Evolutionary conservation across 1,140 invertebrate species (phyloP), one percentile per base, ranked within the genome.

Genomic region (Formica exsecta): DNA sequence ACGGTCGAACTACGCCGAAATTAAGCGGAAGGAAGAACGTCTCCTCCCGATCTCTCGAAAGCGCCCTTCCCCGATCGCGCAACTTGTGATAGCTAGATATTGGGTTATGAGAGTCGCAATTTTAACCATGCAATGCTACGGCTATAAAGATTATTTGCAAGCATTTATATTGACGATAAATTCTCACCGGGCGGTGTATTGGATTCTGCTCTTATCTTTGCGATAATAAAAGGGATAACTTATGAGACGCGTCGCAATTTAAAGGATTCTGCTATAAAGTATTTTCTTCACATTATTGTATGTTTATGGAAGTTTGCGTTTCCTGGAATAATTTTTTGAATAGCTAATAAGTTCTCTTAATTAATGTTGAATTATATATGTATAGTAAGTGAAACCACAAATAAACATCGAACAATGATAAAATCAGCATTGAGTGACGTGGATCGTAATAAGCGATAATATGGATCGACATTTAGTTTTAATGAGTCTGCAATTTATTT

Each of bases 1-100:
- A 92, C 91, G 76, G 85, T 87, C 80, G 76, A 86, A 90, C 85
- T 88, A 71, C 74, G 68, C 62, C 83, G 88, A 92, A 92, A 92
- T 92, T 92, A 92, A 92, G 85, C 89, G 88, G 66, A 87, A 89
- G 83, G 70, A 87, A 77, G 68, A 73, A 59, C 38, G n/a, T 25
- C 41, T 75, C 11, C 66, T 70, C 16, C 25, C 65, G 44, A 29
- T 13, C 36, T 41, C 22, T 68, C 16, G 25, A 41, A 7, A 44
- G 19, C 2, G 32, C 0, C 48, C 22, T 38, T 36, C 9, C 32
- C 25, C 54, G 68, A 70, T 44, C 32, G 32, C 44, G 81, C 48
- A 57, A 77, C 81, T 65, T 54, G 62, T 9, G 80, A 11, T 51
- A 62, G 73, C 54, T 64, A n/a, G 48, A 76, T 77, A 77, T 64